Evolutionary conservation across 2,797 vertebrate species (phyloP).

Genomic region (Eptatretus atami): DNA sequence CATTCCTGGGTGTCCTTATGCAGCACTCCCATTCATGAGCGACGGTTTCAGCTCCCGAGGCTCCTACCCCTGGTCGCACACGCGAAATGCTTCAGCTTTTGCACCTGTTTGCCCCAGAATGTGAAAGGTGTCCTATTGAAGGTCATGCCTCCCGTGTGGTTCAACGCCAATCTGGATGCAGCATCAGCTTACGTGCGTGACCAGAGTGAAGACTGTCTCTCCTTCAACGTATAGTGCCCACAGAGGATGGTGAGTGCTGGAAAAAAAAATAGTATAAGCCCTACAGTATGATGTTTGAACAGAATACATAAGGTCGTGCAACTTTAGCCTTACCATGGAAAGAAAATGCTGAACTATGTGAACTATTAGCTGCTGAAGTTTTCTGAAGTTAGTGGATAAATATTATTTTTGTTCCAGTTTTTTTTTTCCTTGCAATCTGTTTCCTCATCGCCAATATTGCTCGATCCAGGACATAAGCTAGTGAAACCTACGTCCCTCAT

Average conservation of each 20-base stretch:
- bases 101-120: constrained; percentile 63
- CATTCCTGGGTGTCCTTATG: constrained; percentile 50
- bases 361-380: no score
- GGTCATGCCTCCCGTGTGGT: constrained; percentile 75
- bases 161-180: constrained; percentile 60
- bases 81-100: constrained; percentile 51
- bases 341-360: no score
- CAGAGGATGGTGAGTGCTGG: constrained; percentile 45
- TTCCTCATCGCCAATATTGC: no score
- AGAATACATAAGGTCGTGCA: no score
- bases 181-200: constrained; percentile 58
- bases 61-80: constrained; percentile 56
- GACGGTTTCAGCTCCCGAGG: constrained; percentile 49
- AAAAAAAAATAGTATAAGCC: no score
- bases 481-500: no score
- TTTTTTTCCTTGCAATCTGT: no score
- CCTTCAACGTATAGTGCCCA: constrained; percentile 72
- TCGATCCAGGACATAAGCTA: no score
- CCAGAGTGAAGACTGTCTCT: constrained; percentile 71
- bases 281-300: no score
- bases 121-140: constrained; percentile 49
- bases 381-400: no score
- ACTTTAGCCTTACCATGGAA: no score
- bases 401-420: no score
- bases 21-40: constrained; percentile 44